Evolutionary conservation across 2,888 invertebrate species (phyloP).

Genomic region (Watsonalla binaria): DNA sequence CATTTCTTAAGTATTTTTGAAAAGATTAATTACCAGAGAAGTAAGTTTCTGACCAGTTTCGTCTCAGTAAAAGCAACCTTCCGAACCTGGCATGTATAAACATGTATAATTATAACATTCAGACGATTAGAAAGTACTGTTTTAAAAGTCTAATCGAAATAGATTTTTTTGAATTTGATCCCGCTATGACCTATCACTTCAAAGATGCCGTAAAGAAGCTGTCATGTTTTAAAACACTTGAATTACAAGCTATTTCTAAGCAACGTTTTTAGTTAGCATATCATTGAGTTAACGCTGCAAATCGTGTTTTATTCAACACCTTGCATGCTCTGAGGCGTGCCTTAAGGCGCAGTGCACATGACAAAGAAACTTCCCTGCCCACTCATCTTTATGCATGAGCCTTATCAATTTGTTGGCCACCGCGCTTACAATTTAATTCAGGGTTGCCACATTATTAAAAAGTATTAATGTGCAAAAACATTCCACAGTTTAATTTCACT

Average conservation of each 20-base stretch:
- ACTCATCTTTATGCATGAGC: constrained; percentile 58
- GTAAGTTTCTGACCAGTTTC: too few relatives aligned
- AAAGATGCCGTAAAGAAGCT: too few relatives aligned
- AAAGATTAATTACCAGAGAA: too few relatives aligned
- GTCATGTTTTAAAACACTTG: background rate
- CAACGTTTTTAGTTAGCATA: background rate
- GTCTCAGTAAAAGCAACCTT: too few relatives aligned
- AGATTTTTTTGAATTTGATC: too few relatives aligned
- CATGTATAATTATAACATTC: too few relatives aligned
- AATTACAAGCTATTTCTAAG: background rate
- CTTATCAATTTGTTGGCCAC: constrained; percentile 59
- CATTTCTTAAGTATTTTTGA: too few relatives aligned
- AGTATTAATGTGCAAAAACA: constrained; percentile 24
- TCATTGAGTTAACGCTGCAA: background rate
- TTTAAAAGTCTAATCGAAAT: too few relatives aligned
- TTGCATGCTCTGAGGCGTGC: constrained; percentile 21
- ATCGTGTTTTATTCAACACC: background rate
- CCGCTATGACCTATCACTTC: too few relatives aligned
- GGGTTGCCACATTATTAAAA: constrained; percentile 51
- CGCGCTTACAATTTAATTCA: constrained; percentile 52
- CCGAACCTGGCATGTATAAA: too few relatives aligned
- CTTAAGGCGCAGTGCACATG: constrained; percentile 6
- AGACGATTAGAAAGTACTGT: too few relatives aligned
- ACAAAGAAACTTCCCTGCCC: background rate
- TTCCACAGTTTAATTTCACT: constrained; percentile 14